phyloP scores from a whole-genome alignment of 92 coral and sea anemone genomes.

The Porites lobata region DNA sequence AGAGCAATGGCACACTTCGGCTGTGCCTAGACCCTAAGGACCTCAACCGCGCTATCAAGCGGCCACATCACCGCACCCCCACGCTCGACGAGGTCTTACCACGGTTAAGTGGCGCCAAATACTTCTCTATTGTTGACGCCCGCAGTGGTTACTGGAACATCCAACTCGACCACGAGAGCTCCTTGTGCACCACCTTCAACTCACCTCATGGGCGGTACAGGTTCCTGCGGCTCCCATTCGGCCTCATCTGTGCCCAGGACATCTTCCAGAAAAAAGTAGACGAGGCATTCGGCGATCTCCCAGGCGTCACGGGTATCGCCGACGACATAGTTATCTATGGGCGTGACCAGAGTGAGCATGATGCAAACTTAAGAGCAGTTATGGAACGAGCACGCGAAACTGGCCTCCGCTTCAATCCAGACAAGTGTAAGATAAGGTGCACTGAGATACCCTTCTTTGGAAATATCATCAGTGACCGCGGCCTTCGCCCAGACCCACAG shows the following conservation, averaged over 20 bases:
- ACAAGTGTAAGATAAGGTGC: constrained; percentile 78
- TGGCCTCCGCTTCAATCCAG: constrained; percentile 78
- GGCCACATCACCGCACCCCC: constrained; percentile 60
- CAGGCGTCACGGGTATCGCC: constrained; percentile 72
- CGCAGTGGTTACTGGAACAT: constrained; percentile 77
- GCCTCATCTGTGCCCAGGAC: constrained; percentile 65
- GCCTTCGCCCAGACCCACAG: constrained; percentile 70
- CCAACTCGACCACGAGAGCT: constrained; percentile 59
- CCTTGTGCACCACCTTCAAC: constrained; percentile 58
- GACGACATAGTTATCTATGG: constrained; percentile 60
- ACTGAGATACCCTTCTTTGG: constrained; percentile 80
- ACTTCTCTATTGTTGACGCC: constrained; percentile 65
- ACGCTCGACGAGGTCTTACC: constrained; percentile 54
- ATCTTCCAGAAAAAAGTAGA: constrained; percentile 74
- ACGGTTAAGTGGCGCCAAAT: constrained; percentile 61
- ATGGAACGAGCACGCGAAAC: constrained; percentile 71
- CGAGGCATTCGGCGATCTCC: constrained; percentile 66
- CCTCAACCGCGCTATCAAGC: constrained; percentile 63
- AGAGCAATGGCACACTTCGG: constrained; percentile 38
- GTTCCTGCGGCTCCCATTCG: constrained; percentile 64
- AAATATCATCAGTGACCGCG: constrained; percentile 73
- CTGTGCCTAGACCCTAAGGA: constrained; percentile 64
- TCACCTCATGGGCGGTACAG: constrained; percentile 72
- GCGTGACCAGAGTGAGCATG: constrained; percentile 49
- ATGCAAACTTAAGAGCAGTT: constrained; percentile 70